Base-by-base conservation (phyloP, 2,113 vertebrate species). In the Nettapus auritus region DNA sequence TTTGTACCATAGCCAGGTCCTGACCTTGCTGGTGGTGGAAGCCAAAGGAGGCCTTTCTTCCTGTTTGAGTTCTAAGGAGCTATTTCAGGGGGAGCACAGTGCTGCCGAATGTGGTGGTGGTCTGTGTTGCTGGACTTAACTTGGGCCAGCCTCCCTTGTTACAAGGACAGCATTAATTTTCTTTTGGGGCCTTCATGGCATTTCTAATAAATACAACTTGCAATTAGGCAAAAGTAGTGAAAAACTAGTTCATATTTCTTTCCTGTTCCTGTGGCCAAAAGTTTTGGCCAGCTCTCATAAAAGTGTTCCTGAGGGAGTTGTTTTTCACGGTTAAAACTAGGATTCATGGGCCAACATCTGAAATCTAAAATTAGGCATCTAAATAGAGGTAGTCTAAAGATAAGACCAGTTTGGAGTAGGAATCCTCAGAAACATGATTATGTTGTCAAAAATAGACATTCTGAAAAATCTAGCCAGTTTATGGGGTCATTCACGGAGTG, bases 231-330 rank as follows among this genome's bases (percentile, higher is more conserved):
- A 78, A 88, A 59, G 42, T 52, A 60, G 42, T 48, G 67, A 94
- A 93, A 94, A 68, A 46, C 42, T 77, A 10, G 34, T 92, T 90
- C 52, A 53, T 53, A 73, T 79, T 94, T 89, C 38, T 95, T 94
- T 87, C 77, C 53, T 76, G 42, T 36, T 90, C 89, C 26, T 56
- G 48, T 84, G 70, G 56, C 33, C 77, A 68, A 17, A 94, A 86
- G 21, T 20, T 11, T 83, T 95, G 59, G 33, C 73, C 6, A 53
- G 69, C 56, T 48, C 4, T 82, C 63, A 71, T 75, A 68, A 34
- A 74, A 94, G 26, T 29, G 5, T 57, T 83, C 69, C 42, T 28
- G 7, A 26, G 48, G 60, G 73, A 82, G 17, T 11, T 83, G 22
- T 64, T 33, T 81, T 91, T 77, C 3, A 1, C 20, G 38, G 36